Evolutionary conservation across 2,797 vertebrate species (phyloP).

Genomic region (Coracias cyanogaster): DNA sequence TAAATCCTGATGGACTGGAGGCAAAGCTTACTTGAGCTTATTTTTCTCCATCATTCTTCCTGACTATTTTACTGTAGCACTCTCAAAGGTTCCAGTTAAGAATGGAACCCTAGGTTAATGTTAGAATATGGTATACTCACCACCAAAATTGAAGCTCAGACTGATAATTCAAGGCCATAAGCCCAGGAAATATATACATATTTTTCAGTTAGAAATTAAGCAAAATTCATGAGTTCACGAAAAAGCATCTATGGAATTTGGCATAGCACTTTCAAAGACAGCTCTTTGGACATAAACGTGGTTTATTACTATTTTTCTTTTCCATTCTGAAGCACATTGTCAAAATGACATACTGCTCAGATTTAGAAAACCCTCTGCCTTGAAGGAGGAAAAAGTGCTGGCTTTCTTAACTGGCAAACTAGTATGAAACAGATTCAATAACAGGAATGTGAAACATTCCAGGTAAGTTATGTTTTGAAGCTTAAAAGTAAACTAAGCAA

Average conservation of each 20-base stretch:
- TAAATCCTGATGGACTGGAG: not conserved
- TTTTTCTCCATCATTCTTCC: not conserved
- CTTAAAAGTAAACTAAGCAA: not conserved
- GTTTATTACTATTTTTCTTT: not conserved
- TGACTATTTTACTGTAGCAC: not conserved
- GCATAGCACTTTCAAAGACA: not conserved
- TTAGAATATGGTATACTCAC: not conserved
- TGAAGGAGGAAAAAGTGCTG: not conserved
- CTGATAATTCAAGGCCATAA: not conserved
- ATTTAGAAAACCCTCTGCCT: not conserved
- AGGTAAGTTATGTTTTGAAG: not conserved
- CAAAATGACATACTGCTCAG: slow-evolving; percentile 14
- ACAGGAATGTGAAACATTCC: not conserved
- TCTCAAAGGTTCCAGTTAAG: not conserved
- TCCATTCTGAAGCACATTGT: not conserved
- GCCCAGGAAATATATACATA: not conserved
- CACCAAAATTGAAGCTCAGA: not conserved
- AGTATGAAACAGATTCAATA: not conserved
- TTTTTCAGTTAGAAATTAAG: not conserved
- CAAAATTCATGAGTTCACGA: not conserved
- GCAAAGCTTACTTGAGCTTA: not conserved
- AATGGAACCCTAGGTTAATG: not conserved
- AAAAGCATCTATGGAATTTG: not conserved
- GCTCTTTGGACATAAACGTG: not conserved
- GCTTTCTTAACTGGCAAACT: not conserved